Base-by-base conservation (phyloP, 2,888 invertebrate genomes). In the Physocephala rufipes region DNA sequence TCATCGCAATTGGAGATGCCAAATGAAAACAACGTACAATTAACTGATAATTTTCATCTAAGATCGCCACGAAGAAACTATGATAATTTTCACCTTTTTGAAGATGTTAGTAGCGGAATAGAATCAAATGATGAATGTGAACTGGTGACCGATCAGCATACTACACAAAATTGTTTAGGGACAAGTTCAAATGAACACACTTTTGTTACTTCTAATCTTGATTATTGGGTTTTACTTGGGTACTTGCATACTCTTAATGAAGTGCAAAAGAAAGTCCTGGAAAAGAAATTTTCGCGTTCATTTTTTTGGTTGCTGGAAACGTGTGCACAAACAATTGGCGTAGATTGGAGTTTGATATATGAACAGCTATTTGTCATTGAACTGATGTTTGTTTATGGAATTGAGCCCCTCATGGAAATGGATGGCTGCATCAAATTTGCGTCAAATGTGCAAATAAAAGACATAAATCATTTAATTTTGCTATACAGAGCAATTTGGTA, bases 261-360 rank as follows among this genome's bases (percentile, higher is more conserved):
- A 13, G n/a, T 66, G 0, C 78, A 81, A 58, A 79, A 78, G 24
- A 73, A 73, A 0, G 75, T 81, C 36, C 26, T 85, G 2, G 78
- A 81, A 28, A 72, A 75, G 7, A 76, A 79, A 58, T 80, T 86
- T 15, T 82, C 86, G 9, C 72, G 77, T 49, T 84, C 79, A 19
- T 86, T 85, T 67, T 78, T 79, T 51, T 86, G 86, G 86, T 73
- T 86, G 2, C 61, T 86, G n/a, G 82, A 85, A 28, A 82, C 80
- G 0, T 85, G 85, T 73, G 82, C 86, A 0, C 78, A 81, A 13
- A 82, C 82, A 12, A 78, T 86, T 64, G 80, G 80, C 21, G 77
- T 83, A 5, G 78, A 80, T 0, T 81, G 82, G 80, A 70, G 73
- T 9, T 72, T 79, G 1, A 36, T 86, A 0, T 86, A 85, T 51